Evolutionary conservation across 2,797 vertebrate genomes (phyloP), one percentile per base, ranked within the genome.

Genomic region (Cyclura pinguis): DNA sequence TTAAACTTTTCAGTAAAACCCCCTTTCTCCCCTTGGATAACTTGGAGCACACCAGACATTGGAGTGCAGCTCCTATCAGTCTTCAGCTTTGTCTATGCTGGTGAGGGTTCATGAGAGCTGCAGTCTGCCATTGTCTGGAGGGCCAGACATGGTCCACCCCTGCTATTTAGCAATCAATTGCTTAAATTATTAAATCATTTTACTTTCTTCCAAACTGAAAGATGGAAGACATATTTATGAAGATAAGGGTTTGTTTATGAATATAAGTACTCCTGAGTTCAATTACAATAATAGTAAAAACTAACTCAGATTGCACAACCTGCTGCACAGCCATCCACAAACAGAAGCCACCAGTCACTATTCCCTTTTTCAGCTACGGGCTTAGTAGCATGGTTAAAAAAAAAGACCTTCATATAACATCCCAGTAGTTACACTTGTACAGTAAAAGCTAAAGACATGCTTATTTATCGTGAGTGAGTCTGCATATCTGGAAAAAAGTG

Each of bases 341-440:
- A 35, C 1, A 62, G 8, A 73, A 50, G 9, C 22, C 29, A 73
- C 12, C 47, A 10, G n/a, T 22, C 72, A 74, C 57, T 18, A 50
- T 86, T 38, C n/a, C 55, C 22, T 86, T 50, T 27, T 32, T 27
- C 16, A 84, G 27, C 18, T 47, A 84, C 42, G 52, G 24, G 32
- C 10, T 74, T 38, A 59, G 16, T 35, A 82, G 6, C 35, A 73
- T 29, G 27, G 2, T 82, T 47, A 3, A 3, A 47, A 27, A 90
- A 89, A 89, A 93, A 93, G 55, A n/a, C 52, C 24, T 6, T 76
- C 24, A 62, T 50, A 85, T 20, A 94, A 94, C 89, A 91, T 93
- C 83, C 89, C 93, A 93, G 91, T 93, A 84, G 32, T 91, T 47
- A 85, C 88, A 95, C 93, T 93, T 95, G 81, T 92, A 93, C 92